Percentiles rank a stretch among this genome's conserved stretches.
These are phyloP conservation scores for Tetramorium alpestre DNA, from an alignment of 1,140 invertebrate species.

Conservation along the genomic window DNA sequence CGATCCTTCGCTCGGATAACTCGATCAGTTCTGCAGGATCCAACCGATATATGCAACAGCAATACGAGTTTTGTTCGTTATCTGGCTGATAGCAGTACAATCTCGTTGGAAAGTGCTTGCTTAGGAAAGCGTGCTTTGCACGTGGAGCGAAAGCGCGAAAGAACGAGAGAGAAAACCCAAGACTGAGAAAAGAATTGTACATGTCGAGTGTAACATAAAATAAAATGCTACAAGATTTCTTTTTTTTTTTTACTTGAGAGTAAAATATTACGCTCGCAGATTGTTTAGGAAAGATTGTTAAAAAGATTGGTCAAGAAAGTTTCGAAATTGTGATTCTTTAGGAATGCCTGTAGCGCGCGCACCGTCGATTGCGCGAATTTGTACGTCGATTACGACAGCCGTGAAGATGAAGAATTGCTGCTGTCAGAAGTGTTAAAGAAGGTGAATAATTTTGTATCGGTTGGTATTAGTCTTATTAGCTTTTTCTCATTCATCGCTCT, in stretches of 20 bases:
- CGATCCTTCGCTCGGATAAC: constrained; percentile 21
- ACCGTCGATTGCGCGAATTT: no score
- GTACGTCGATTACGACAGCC: neutral
- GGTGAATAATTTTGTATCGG: constrained; percentile 37
- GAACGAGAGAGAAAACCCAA: neutral
- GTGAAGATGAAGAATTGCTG: neutral
- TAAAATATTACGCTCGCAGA: neutral
- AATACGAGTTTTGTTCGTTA: constrained; percentile 28
- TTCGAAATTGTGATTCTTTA: no score
- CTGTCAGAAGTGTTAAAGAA: neutral
- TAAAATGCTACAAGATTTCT: neutral
- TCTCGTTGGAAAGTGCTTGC: constrained; percentile 24
- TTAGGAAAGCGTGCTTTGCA: neutral
- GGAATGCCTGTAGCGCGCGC: no score
- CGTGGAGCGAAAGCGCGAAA: neutral
- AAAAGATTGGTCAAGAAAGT: no score
- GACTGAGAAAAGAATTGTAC: neutral
- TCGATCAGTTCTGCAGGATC: constrained; percentile 42
- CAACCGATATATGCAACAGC: constrained; percentile 5
- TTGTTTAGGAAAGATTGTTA: neutral
- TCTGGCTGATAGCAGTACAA: constrained; percentile 61
- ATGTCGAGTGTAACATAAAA: neutral
- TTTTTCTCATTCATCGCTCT: neutral
- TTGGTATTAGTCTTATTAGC: neutral
- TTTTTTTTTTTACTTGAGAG: neutral